Percentiles rank a stretch among this genome's conserved stretches.
Evolutionary conservation across 2,888 invertebrate genomes (phyloP).

Genomic region (Cosmia trapezina): DNA sequence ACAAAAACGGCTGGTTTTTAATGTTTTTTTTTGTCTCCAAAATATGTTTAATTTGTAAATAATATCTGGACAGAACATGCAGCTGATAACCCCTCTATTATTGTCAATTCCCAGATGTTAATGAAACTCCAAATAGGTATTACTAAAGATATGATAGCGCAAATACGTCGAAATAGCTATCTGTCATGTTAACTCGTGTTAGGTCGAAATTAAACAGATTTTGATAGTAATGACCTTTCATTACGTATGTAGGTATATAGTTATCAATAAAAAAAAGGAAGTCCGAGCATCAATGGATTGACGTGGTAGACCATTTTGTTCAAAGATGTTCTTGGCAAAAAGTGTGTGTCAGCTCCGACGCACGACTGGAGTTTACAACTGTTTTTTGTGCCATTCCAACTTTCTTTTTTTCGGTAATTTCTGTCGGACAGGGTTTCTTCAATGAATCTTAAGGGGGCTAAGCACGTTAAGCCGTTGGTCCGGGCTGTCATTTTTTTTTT

Average conservation of each 20-base stretch:
- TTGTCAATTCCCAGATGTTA: not conserved
- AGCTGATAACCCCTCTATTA: conserved; percentile 37
- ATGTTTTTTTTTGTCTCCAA: no score
- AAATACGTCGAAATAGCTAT: not conserved
- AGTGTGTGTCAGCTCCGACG: no score
- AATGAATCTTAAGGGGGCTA: no score
- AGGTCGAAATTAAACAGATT: not conserved
- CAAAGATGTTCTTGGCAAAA: not conserved
- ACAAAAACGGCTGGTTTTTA: not conserved
- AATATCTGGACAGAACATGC: not conserved
- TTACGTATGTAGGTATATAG: conserved; percentile 1
- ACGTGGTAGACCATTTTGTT: not conserved
- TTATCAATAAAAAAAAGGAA: not conserved
- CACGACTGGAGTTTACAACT: no score
- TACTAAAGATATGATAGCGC: conserved; percentile 11
- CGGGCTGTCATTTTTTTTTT: no score
- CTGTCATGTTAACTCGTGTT: not conserved
- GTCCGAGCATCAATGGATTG: not conserved
- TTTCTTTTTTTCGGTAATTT: no score
- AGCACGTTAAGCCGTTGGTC: no score
- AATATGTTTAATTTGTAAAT: not conserved
- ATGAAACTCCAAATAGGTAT: conserved; percentile 23
- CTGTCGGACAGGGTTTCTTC: no score
- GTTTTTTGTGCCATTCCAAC: no score
- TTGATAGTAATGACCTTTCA: not conserved